Evolutionary conservation across 2,113 vertebrate species (phyloP), one percentile per base, ranked within the genome.

Genomic region (Chamaetylas fuelleborni): DNA sequence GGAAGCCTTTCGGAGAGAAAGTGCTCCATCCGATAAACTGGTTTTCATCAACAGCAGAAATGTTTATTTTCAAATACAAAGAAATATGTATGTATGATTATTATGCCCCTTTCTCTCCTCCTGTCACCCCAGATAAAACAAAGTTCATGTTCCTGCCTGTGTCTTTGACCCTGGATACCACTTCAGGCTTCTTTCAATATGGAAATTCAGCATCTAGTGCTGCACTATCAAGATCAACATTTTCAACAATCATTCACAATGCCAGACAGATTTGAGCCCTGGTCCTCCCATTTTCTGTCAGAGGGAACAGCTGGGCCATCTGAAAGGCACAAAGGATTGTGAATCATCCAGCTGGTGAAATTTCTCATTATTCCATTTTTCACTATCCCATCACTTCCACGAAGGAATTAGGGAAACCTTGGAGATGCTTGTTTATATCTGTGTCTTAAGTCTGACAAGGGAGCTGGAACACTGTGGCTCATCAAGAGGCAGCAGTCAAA

Each of bases 401-500:
- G 0, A 8, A 90, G 33, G 36, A 94, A 73, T 60, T 28, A 80
- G 54, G 60, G 34, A 71, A 88, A 58, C 70, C 86, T 88, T 77
- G 82, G 71, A 91, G 51, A 73, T 73, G 33, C 34, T 93, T 93
- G 66, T 91, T 95, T 95, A 82, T 33, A 14, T 66, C 16, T 1
- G 3, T 67, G 79, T 69, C 92, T 86, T 86, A 58, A 42, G 78
- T 33, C 87, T 77, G 66, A 62, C 18, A 12, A 48, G 81, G 81
- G 79, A 94, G 84, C 74, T 86, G 95, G 78, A 97, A 64, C 23
- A n/a, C 86, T 74, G 89, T 11, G 53, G 53, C 81, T 93, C 0
- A 1, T 94, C 87, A 90, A 73, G 92, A 93, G 84, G 87, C 87
- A 83, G 62, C 81, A 90, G 91, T 81, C 53, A 56, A 77, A 95